These are phyloP conservation scores for Druon quercuslanigerum DNA, from an alignment of 1,140 invertebrate species.

Conservation along the genomic window DNA sequence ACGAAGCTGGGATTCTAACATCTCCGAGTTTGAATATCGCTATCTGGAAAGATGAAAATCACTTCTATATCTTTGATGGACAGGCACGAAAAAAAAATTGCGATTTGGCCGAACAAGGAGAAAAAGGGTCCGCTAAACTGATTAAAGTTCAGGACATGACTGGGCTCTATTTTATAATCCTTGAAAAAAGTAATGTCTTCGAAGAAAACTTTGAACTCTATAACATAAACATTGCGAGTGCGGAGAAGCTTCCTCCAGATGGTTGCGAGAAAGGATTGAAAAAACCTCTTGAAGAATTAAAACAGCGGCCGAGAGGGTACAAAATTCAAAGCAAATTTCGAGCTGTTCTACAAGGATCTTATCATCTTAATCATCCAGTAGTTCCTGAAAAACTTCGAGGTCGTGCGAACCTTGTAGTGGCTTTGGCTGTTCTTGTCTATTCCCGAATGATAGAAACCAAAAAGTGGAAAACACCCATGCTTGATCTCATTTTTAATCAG, in stretches of 20 bases:
- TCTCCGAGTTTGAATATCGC: slow-evolving; percentile 65
- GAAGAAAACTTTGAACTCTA: slow-evolving; percentile 67
- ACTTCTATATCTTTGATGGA: slow-evolving; percentile 67
- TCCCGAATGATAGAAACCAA: slow-evolving; percentile 61
- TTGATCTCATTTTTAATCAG: slow-evolving; percentile 72
- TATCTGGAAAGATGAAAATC: slow-evolving; percentile 62
- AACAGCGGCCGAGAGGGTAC: slow-evolving; percentile 59
- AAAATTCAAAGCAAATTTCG: slow-evolving; percentile 56
- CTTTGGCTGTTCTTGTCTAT: slow-evolving; percentile 65
- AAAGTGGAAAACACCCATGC: slow-evolving; percentile 64
- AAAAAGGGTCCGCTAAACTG: slow-evolving; percentile 59
- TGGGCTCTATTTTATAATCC: slow-evolving; percentile 62
- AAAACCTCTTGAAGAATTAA: slow-evolving; percentile 35
- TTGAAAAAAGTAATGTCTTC: slow-evolving; percentile 62
- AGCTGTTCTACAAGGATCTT: slow-evolving; percentile 63
- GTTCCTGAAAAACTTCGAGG: slow-evolving; percentile 54
- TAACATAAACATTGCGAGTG: slow-evolving; percentile 46
- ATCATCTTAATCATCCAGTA: slow-evolving; percentile 59
- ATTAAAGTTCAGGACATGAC: slow-evolving; percentile 59
- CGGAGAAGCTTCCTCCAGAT: slow-evolving; percentile 39
- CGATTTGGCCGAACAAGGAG: slow-evolving; percentile 41
- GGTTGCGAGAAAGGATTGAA: slow-evolving; percentile 33
- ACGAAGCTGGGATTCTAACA: slow-evolving; percentile 58
- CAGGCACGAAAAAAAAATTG: slow-evolving; percentile 61
- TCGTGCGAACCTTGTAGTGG: slow-evolving; percentile 61